Evolutionary conservation across 2,113 vertebrate genomes (phyloP).

Genomic region (Cynopterus brachyotis): DNA sequence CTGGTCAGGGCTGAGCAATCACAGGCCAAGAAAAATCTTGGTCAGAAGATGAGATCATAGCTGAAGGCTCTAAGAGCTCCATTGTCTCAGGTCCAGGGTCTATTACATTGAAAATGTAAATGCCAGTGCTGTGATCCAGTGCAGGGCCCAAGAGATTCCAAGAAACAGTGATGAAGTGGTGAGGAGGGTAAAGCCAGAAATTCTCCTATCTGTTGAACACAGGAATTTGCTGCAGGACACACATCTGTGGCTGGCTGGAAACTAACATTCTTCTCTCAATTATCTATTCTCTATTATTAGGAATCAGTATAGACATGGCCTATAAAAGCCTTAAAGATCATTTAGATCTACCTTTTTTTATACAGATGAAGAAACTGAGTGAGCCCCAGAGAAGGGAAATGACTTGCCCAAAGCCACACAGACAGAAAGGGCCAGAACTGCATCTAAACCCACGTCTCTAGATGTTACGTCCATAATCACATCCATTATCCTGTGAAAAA

Average conservation of each 20-base stretch:
- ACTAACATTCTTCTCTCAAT: not conserved
- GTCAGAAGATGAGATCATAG: conserved; percentile 40
- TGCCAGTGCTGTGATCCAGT: not conserved
- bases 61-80: not conserved
- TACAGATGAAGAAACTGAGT: not conserved
- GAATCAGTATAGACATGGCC: not conserved
- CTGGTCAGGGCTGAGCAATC: not conserved
- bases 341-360: not conserved
- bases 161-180: not conserved
- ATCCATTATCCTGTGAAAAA: conserved; percentile 19
- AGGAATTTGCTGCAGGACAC: not conserved
- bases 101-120: not conserved
- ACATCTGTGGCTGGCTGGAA: not conserved
- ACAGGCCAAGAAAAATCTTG: conserved; percentile 31
- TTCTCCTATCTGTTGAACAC: not conserved
- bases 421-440: not conserved
- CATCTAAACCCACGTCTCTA: not conserved
- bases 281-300: not conserved
- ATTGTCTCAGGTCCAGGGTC: not conserved
- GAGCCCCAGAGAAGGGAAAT: not conserved
- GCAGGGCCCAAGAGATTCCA: not conserved
- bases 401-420: not conserved
- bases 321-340: not conserved
- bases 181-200: not conserved
- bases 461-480: not conserved